These are phyloP conservation scores for Lophotis ruficrista DNA, from an alignment of 2,113 vertebrate genomes.

Conservation along the genomic window DNA sequence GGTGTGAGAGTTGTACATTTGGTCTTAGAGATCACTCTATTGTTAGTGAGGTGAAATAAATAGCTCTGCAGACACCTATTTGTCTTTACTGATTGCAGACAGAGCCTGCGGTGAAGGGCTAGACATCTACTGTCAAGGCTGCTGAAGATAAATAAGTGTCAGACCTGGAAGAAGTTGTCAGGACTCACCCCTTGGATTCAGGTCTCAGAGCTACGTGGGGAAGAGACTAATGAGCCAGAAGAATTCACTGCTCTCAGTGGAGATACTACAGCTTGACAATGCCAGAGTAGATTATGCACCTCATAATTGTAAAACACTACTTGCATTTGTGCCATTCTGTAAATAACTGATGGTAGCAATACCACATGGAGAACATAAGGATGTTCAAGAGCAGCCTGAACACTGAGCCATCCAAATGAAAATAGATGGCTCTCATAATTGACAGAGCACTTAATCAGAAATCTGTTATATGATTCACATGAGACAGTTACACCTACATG, in stretches of 20 bases:
- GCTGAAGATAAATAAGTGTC: neutral
- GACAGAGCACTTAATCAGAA: neutral
- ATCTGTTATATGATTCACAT: neutral
- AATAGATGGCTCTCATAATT: neutral
- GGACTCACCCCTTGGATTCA: neutral
- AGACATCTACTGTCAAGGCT: neutral
- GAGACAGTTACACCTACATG: neutral
- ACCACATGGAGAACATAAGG: neutral
- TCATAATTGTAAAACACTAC: neutral
- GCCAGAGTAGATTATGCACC: neutral
- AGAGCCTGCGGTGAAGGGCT: neutral
- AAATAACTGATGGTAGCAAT: neutral
- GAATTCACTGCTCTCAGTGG: neutral
- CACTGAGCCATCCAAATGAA: neutral
- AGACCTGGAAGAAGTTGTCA: neutral
- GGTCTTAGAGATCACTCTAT: neutral
- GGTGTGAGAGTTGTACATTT: neutral
- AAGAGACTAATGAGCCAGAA: fast-evolving
- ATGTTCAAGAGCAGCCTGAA: neutral
- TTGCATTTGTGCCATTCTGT: neutral
- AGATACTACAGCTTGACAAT: neutral
- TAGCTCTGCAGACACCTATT: neutral
- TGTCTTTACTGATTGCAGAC: neutral
- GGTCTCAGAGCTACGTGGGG: neutral
- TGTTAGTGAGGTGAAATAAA: neutral